Percentiles rank a stretch among this genome's conserved stretches.
Conservation (phyloP, 1,140 invertebrate genomes). For the Plodia interpunctella region DNA sequence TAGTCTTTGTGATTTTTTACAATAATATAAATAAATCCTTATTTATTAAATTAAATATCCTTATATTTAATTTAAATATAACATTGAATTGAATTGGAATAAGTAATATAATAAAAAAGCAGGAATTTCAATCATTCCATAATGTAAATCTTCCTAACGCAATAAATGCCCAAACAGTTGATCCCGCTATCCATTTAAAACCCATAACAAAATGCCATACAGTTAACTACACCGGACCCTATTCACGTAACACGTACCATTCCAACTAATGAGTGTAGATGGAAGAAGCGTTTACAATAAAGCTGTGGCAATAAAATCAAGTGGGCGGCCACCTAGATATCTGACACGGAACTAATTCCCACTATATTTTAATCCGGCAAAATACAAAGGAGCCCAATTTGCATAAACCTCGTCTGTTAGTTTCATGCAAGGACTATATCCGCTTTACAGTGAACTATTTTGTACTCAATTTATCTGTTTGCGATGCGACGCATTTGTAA, state of each 20-base stretch:
- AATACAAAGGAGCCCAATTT: constrained; percentile 75
- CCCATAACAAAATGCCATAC: background rate
- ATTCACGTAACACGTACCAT: constrained; percentile 17
- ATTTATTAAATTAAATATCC: too few species aligned
- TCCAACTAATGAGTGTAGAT: constrained; percentile 24
- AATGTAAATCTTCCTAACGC: background rate
- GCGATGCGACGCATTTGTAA: constrained; percentile 31
- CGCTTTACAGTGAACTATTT: constrained; percentile 64
- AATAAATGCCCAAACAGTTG: background rate
- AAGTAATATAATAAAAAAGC: too few species aligned
- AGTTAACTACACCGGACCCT: background rate
- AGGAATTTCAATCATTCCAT: too few species aligned
- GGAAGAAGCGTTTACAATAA: constrained; percentile 44
- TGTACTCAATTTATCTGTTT: constrained; percentile 65
- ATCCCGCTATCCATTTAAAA: background rate
- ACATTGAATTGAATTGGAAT: too few species aligned
- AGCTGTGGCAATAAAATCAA: constrained; percentile 62
- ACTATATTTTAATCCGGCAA: constrained; percentile 74
- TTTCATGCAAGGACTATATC: constrained; percentile 72
- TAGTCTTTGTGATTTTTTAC: too few species aligned
- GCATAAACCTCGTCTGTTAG: constrained; percentile 73
- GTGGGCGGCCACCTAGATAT: constrained; percentile 55
- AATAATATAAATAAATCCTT: too few species aligned
- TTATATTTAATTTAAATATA: too few species aligned
- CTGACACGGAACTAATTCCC: constrained; percentile 73